A percentile compares a stretch with the other conserved stretches of the same genome.
Evolutionary conservation across 2,888 invertebrate species (phyloP).

Genomic region (Caenorhabditis japonica): DNA sequence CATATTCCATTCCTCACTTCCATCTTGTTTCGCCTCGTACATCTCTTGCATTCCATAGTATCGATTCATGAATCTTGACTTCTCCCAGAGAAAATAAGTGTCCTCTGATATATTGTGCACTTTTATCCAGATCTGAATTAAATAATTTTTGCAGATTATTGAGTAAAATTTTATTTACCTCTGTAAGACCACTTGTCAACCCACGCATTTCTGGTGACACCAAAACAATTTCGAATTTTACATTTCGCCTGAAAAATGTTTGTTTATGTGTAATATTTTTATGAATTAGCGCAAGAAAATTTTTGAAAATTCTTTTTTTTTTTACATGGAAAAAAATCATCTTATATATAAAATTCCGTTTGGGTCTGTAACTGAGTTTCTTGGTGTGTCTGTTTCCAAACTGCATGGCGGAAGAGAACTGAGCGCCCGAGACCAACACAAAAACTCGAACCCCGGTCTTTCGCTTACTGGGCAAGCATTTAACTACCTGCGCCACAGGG

Average conservation of each 20-base stretch:
- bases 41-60: conserved; percentile 81
- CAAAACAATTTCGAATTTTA: conserved; percentile 80
- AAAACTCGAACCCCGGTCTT: no score
- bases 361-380: no score
- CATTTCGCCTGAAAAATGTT: conserved; percentile 77
- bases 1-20: conserved; percentile 79
- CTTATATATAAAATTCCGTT: no score
- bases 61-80: conserved; percentile 80
- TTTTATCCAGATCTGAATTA: conserved; percentile 78
- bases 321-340: conserved; percentile 4
- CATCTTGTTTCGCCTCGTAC: conserved; percentile 80
- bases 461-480: no score
- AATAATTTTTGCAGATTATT: background rate
- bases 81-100: conserved; percentile 80
- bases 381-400: no score
- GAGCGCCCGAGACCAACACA: no score
- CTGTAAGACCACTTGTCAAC: conserved; percentile 78
- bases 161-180: conserved; percentile 74
- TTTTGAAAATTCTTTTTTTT: no score
- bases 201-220: conserved; percentile 80
- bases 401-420: no score
- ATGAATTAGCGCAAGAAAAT: no score
- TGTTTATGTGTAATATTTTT: no score
- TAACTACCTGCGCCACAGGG: no score
- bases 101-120: conserved; percentile 80